Conservation (phyloP, 2,113 vertebrate species). For the Dasyprocta punctata region DNA sequence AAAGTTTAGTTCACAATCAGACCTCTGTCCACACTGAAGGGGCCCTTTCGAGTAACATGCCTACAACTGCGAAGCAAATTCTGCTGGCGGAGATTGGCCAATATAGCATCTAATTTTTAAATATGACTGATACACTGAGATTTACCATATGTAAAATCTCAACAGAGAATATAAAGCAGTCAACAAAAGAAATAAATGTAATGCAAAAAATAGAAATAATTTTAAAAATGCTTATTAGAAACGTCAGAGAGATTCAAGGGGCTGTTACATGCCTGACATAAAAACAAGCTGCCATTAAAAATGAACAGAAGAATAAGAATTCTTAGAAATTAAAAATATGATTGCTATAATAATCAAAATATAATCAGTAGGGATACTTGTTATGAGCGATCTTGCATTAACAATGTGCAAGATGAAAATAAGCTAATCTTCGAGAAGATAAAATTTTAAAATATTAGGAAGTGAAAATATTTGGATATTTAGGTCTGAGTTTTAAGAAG, state of each 20-base stretch:
- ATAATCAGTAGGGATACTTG: not conserved
- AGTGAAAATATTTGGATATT: not conserved
- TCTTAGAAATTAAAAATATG: not conserved
- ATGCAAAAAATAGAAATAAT: not conserved
- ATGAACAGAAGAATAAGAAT: not conserved
- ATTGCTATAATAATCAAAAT: conserved; percentile 14
- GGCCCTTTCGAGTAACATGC: not conserved
- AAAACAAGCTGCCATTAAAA: not conserved
- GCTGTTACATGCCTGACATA: not conserved
- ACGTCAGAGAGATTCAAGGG: not conserved
- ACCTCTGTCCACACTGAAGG: not conserved
- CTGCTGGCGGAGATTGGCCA: not conserved
- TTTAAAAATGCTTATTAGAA: not conserved
- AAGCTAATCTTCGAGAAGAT: not conserved
- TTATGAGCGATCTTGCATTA: not conserved
- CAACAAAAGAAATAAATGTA: not conserved
- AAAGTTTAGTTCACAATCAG: not conserved
- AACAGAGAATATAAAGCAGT: not conserved
- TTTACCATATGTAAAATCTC: not conserved
- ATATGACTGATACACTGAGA: not conserved
- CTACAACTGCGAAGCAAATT: not conserved
- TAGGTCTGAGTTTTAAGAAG: not conserved
- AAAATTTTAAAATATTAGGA: not conserved
- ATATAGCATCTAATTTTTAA: not conserved
- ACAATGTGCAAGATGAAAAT: not conserved